phyloP scores from a whole-genome alignment of 1,140 invertebrate genomes.

The Ceratina japonica region DNA sequence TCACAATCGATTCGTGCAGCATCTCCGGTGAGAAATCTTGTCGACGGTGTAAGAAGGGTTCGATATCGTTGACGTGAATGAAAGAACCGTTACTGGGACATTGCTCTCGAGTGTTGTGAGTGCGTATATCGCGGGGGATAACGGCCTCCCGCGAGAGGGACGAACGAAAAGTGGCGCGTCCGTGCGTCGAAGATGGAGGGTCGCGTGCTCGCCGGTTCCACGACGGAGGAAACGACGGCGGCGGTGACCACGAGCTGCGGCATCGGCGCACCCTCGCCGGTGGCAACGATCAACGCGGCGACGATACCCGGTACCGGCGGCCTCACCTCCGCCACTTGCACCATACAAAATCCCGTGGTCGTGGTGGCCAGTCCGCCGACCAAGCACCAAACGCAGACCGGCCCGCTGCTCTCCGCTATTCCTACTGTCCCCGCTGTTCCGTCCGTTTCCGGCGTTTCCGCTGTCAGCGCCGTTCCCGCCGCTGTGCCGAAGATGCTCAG shows the following conservation, averaged over 20 bases:
- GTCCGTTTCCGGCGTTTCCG: conserved; percentile 3
- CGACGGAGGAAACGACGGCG: conserved; percentile 42
- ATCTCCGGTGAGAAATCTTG: too few relatives aligned
- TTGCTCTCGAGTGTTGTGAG: conserved; percentile 46
- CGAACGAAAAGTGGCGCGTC: not conserved
- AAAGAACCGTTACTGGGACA: conserved; percentile 29
- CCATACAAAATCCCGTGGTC: conserved; percentile 61
- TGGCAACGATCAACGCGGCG: conserved; percentile 54
- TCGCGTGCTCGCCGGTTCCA: conserved; percentile 43
- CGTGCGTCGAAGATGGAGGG: conserved; percentile 41
- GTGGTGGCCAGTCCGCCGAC: conserved; percentile 66
- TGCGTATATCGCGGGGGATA: conserved; percentile 26
- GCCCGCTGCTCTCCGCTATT: conserved; percentile 55
- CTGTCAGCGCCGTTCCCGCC: conserved; percentile 39
- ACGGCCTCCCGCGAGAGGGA: conserved; percentile 9
- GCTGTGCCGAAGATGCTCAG: conserved; percentile 76
- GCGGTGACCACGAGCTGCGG: conserved; percentile 62
- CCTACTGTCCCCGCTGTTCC: conserved; percentile 54
- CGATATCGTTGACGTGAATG: conserved; percentile 33
- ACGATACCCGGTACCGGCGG: conserved; percentile 11
- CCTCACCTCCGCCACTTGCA: conserved; percentile 54
- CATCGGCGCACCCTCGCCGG: conserved; percentile 73
- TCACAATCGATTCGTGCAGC: too few relatives aligned
- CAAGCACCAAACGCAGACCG: conserved; percentile 44
- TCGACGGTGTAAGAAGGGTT: conserved; percentile 9